Percentiles rank a stretch among this genome's conserved stretches.
Evolutionary conservation across 2,797 vertebrate species (phyloP).

Genomic region (Tauraco hartlaubi): DNA sequence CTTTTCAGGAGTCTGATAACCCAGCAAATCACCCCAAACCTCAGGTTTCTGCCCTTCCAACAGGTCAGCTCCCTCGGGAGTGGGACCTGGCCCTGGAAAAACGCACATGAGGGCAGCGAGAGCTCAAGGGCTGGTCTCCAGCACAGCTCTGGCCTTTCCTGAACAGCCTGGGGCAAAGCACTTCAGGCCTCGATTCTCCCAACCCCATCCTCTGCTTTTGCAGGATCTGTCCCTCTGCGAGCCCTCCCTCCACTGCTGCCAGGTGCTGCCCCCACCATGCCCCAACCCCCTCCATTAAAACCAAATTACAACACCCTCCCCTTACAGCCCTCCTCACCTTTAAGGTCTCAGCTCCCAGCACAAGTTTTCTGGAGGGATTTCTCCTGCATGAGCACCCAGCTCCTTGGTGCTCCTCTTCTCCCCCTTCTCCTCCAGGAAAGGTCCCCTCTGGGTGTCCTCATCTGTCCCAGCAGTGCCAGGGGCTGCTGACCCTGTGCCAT

Average conservation of each 20-base stretch:
- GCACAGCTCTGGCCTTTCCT: too few species aligned
- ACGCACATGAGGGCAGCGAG: accelerated
- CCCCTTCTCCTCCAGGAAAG: not conserved
- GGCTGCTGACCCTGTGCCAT: not conserved
- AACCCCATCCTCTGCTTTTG: not conserved
- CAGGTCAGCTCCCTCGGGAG: not conserved
- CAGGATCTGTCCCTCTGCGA: not conserved
- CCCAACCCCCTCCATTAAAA: not conserved
- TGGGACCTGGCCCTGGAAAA: not conserved
- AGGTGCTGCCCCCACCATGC: not conserved
- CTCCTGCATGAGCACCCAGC: not conserved
- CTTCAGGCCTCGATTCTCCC: not conserved
- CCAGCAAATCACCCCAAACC: not conserved
- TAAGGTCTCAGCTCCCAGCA: not conserved
- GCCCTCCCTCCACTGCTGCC: too few species aligned
- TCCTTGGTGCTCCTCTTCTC: not conserved
- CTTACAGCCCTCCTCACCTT: not conserved
- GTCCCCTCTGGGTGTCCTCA: not conserved
- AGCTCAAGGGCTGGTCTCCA: not conserved
- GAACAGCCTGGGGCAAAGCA: not conserved
- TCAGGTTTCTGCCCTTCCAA: not conserved
- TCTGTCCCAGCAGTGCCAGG: not conserved
- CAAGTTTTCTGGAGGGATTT: not conserved
- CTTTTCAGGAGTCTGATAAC: accelerated
- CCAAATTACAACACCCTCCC: not conserved